These are phyloP conservation scores for Diplolepis rosae DNA, from an alignment of 2,888 invertebrate species.

Conservation along the genomic window DNA sequence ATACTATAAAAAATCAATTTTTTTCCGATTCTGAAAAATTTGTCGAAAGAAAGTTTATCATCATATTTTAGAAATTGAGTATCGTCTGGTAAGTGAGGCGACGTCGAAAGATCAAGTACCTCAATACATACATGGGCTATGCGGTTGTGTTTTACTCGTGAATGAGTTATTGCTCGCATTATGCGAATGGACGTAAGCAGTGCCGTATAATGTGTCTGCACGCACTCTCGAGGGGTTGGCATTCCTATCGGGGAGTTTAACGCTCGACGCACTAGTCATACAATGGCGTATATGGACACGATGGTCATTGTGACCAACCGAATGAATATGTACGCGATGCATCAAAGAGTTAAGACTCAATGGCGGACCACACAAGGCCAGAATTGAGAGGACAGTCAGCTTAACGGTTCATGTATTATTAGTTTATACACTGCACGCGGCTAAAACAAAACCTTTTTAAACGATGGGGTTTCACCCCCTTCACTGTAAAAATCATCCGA, in stretches of 20 bases:
- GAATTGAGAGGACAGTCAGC: conserved; percentile 60
- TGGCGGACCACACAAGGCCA: conserved; percentile 63
- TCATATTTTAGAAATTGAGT: neutral
- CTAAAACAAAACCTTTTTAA: neutral
- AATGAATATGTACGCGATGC: conserved; percentile 63
- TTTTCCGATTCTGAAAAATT: too few relatives aligned
- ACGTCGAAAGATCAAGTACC: conserved; percentile 24
- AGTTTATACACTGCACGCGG: conserved; percentile 47
- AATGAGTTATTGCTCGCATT: conserved; percentile 54
- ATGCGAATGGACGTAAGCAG: conserved; percentile 37
- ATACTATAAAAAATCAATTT: too few relatives aligned
- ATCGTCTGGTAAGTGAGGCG: conserved; percentile 23
- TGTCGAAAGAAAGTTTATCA: too few relatives aligned
- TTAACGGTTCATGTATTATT: conserved; percentile 64
- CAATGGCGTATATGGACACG: conserved; percentile 63
- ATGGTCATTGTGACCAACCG: conserved; percentile 59
- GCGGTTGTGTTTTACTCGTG: conserved; percentile 47
- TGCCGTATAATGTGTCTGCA: conserved; percentile 37
- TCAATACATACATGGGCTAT: conserved; percentile 21
- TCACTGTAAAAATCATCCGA: too few relatives aligned
- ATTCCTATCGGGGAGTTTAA: conserved; percentile 60
- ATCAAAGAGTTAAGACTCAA: conserved; percentile 66
- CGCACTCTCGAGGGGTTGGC: conserved; percentile 34
- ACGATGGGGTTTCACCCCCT: too few relatives aligned
- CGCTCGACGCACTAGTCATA: conserved; percentile 61